Conservation (phyloP, 2,113 vertebrate genomes). For the Microcebus tavaratra region DNA sequence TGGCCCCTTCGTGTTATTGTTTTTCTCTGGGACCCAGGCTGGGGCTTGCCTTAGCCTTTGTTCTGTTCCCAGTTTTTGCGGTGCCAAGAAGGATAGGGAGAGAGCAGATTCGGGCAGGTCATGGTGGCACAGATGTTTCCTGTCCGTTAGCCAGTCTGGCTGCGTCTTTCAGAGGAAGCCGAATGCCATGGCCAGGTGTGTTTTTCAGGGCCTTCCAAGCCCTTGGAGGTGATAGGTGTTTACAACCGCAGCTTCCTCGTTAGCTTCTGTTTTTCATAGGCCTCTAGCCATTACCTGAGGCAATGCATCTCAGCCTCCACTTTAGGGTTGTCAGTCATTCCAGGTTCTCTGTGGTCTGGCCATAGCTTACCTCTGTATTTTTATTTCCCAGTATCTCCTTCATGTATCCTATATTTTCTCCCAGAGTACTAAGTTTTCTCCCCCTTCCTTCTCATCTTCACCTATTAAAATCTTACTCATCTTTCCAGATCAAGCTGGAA, state of each 20-base stretch:
- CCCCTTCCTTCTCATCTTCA: not conserved
- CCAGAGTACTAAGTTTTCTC: not conserved
- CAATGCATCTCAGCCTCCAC: not conserved
- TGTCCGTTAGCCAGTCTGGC: conserved; percentile 71
- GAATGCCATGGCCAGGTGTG: conserved; percentile 75
- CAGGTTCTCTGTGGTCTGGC: conserved; percentile 7
- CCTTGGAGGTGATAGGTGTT: conserved; percentile 70
- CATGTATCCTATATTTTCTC: not conserved
- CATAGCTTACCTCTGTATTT: not conserved
- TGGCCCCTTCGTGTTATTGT: conserved; percentile 71
- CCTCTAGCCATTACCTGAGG: conserved; percentile 59
- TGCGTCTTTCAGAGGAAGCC: conserved; percentile 48
- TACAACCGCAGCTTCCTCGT: conserved; percentile 70
- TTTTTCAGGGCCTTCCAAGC: conserved; percentile 73
- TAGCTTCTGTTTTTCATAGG: conserved; percentile 63
- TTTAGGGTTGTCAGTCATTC: not conserved
- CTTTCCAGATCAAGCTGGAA: not conserved
- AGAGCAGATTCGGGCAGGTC: conserved; percentile 77
- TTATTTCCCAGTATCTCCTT: not conserved
- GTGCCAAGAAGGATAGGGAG: conserved; percentile 71
- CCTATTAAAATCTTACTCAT: not conserved
- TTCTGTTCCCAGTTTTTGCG: conserved; percentile 67
- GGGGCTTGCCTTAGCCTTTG: conserved; percentile 75
- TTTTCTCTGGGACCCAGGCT: conserved; percentile 70
- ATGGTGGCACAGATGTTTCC: conserved; percentile 76